phyloP scores from a whole-genome alignment of 2,888 invertebrate genomes.

The Phasia obesa region DNA sequence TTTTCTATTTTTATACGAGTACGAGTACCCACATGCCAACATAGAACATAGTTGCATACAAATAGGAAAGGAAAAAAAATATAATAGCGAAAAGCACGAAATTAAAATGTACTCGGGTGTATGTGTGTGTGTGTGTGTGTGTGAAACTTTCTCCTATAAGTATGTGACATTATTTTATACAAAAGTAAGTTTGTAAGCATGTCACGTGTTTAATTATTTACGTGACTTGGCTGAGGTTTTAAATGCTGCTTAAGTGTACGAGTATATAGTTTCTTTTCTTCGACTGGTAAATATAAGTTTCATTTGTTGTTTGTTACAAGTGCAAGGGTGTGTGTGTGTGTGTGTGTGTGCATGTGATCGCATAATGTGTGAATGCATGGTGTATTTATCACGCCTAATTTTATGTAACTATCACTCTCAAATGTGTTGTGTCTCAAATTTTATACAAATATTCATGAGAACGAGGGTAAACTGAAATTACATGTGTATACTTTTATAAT shows the following conservation, averaged over 20 bases:
- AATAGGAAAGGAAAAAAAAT: background rate
- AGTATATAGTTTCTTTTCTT: background rate
- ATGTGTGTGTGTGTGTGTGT: constrained; percentile 17
- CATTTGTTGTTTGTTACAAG: constrained; percentile 11
- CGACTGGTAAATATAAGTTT: constrained; percentile 21
- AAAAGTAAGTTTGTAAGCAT: constrained; percentile 77
- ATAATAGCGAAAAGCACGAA: constrained; percentile 3
- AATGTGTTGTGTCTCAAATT: constrained; percentile 23
- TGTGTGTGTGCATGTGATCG: constrained; percentile 2
- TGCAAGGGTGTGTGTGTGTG: constrained; percentile 5
- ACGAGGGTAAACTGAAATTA: constrained; percentile 3
- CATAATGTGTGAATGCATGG: background rate
- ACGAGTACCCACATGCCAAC: no score
- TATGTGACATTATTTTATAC: constrained; percentile 39
- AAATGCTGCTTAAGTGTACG: constrained; percentile 33
- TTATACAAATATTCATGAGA: background rate
- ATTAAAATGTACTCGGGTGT: constrained; percentile 5
- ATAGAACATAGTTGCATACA: constrained; percentile 6
- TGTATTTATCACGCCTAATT: constrained; percentile 63
- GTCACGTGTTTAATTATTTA: constrained; percentile 83
- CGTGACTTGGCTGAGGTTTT: constrained; percentile 81
- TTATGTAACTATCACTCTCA: constrained; percentile 62
- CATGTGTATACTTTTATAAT: no score
- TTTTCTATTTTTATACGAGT: background rate
- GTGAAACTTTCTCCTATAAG: constrained; percentile 43